Percentiles rank a stretch among this genome's conserved stretches.
These are phyloP conservation scores for Catocala nupta DNA, from an alignment of 2,888 invertebrate species.

Conservation along the genomic window DNA sequence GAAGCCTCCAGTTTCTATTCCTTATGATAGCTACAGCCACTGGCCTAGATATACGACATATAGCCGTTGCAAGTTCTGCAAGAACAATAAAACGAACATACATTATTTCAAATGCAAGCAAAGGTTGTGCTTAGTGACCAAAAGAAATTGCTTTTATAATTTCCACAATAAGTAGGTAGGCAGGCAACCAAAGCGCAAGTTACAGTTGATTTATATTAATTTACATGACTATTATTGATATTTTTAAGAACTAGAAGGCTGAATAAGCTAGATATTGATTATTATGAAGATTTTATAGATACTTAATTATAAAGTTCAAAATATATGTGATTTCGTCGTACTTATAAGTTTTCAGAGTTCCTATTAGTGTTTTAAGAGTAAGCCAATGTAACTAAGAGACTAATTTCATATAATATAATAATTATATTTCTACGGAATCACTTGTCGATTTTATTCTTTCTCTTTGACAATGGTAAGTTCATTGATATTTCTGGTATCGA, in stretches of 20 bases:
- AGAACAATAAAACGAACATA: not conserved
- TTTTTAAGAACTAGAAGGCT: not conserved
- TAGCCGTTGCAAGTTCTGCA: not conserved
- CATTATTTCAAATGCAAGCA: not conserved
- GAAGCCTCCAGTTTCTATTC: not conserved
- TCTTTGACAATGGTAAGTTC: no score
- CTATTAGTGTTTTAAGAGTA: not conserved
- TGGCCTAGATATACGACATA: not conserved
- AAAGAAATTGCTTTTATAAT: not conserved
- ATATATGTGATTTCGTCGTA: no score
- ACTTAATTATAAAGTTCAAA: no score
- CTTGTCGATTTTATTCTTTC: no score
- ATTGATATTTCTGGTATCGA: no score
- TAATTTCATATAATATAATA: not conserved
- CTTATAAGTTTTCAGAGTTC: not conserved
- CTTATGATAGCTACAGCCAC: not conserved
- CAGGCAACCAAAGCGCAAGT: not conserved
- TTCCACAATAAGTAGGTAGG: not conserved
- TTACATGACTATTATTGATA: not conserved
- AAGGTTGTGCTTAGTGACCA: not conserved
- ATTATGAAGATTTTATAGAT: not conserved
- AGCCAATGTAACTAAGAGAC: not conserved
- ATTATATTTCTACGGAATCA: no score
- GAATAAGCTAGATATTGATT: not conserved
- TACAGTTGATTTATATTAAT: not conserved